These are phyloP conservation scores for Lonchura striata DNA, from an alignment of 2,113 vertebrate genomes.

Conservation along the genomic window DNA sequence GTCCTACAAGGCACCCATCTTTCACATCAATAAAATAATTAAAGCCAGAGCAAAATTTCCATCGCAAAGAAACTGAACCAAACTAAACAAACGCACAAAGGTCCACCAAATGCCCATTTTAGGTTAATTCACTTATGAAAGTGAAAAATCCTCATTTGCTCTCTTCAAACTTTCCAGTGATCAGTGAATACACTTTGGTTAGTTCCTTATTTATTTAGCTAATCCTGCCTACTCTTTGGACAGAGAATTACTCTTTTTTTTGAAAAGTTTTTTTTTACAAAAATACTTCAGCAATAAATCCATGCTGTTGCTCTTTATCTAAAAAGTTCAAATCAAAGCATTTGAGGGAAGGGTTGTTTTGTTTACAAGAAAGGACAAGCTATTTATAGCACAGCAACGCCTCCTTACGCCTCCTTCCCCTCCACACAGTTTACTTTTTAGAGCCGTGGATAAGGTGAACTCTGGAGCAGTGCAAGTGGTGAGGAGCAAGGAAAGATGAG, in stretches of 20 bases:
- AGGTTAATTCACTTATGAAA: not conserved
- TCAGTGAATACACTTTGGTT: not conserved
- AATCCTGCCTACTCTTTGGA: not conserved
- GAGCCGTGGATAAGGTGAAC: not conserved
- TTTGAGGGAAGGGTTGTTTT: not conserved
- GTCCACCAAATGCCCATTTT: not conserved
- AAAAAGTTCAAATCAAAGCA: not conserved
- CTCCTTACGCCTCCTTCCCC: rapidly evolving
- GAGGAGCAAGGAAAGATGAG: not conserved
- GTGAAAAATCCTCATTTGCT: not conserved
- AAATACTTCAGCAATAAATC: not conserved
- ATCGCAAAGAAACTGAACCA: not conserved
- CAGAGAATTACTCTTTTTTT: not conserved
- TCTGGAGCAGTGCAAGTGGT: not conserved
- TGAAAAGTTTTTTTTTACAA: not conserved
- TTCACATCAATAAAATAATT: not conserved
- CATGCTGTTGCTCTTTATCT: not conserved
- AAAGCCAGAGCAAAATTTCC: not conserved
- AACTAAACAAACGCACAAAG: not conserved
- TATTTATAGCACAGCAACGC: not conserved
- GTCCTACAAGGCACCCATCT: not conserved
- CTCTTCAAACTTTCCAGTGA: not conserved
- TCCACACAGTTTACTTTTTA: not conserved
- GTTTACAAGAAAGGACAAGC: not conserved
- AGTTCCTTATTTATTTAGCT: not conserved